These are phyloP conservation scores for Colaptes auratus DNA, from an alignment of 2,113 vertebrate genomes.

Conservation along the genomic window DNA sequence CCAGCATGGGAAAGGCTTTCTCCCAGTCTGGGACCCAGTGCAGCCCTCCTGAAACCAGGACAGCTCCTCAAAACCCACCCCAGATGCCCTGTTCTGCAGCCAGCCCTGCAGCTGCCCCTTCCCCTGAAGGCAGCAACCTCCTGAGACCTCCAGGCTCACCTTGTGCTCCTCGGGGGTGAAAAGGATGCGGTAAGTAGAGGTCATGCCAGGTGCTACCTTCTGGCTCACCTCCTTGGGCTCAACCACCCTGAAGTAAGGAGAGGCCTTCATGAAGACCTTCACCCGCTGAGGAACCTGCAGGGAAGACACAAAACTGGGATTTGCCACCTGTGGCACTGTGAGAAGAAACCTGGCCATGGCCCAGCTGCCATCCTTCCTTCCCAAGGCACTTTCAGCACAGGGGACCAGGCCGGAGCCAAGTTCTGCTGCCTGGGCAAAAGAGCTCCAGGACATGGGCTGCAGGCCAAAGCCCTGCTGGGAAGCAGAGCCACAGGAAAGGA, in stretches of 20 bases:
- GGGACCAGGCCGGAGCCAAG: neutral
- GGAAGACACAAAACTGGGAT: neutral
- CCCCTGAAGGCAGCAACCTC: neutral
- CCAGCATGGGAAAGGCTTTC: too few species aligned
- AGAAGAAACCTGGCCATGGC: rapidly evolving
- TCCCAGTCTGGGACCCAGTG: too few species aligned
- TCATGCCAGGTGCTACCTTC: conserved; percentile 81
- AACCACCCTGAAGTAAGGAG: conserved; percentile 81
- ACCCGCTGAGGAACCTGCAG: conserved; percentile 78
- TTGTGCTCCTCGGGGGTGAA: conserved; percentile 84
- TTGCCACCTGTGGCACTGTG: neutral
- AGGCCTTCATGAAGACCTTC: conserved; percentile 79
- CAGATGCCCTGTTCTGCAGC: too few species aligned
- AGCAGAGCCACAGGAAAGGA: too few species aligned
- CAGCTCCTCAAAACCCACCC: neutral
- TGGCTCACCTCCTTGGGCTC: conserved; percentile 56
- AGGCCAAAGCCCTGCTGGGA: too few species aligned
- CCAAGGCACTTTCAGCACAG: neutral
- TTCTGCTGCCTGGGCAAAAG: neutral
- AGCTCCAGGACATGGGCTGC: too few species aligned
- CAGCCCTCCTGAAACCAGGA: neutral
- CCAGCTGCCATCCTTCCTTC: neutral
- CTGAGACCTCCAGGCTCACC: conserved; percentile 64
- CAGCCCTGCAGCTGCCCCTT: neutral
- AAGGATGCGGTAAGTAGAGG: conserved; percentile 72